phyloP scores from a whole-genome alignment of 92 coral and sea anemone species.

The Phenganax stokvisi region DNA sequence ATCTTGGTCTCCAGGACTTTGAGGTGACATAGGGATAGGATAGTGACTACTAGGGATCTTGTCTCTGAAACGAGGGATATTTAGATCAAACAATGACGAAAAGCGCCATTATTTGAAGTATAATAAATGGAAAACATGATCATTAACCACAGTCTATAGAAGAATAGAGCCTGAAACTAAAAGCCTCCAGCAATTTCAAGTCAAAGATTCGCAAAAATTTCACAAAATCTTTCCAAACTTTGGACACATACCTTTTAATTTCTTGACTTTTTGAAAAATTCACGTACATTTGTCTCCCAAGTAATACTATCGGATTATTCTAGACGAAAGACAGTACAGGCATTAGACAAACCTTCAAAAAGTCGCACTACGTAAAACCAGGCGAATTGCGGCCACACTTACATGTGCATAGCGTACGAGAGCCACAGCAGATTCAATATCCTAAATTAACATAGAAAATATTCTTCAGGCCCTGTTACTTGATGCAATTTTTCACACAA shows the following conservation, averaged over 20 bases:
- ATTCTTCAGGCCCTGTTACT: neutral
- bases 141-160: too few species aligned
- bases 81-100: too few species aligned
- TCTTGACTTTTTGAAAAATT: slow-evolving; percentile 99
- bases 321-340: slow-evolving; percentile 32
- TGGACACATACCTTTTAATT: slow-evolving; percentile 73
- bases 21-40: slow-evolving; percentile 39
- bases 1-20: slow-evolving; percentile 66
- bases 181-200: too few species aligned
- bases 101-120: too few species aligned
- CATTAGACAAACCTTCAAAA: too few species aligned
- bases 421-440: slow-evolving; percentile 91
- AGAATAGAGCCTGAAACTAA: neutral
- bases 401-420: slow-evolving; percentile 98
- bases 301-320: slow-evolving; percentile 88
- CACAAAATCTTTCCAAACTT: neutral
- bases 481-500: neutral
- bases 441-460: slow-evolving; percentile 44
- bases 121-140: too few species aligned
- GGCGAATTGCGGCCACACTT: neutral
- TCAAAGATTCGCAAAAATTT: neutral
- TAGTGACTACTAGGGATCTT: slow-evolving; percentile 89
- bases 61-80: slow-evolving; percentile 58
- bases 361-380: too few species aligned
- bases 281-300: slow-evolving; percentile 99